Evolutionary conservation across 2,797 vertebrate genomes (phyloP), one percentile per base, ranked within the genome.

Genomic region (Diplodus sargus): DNA sequence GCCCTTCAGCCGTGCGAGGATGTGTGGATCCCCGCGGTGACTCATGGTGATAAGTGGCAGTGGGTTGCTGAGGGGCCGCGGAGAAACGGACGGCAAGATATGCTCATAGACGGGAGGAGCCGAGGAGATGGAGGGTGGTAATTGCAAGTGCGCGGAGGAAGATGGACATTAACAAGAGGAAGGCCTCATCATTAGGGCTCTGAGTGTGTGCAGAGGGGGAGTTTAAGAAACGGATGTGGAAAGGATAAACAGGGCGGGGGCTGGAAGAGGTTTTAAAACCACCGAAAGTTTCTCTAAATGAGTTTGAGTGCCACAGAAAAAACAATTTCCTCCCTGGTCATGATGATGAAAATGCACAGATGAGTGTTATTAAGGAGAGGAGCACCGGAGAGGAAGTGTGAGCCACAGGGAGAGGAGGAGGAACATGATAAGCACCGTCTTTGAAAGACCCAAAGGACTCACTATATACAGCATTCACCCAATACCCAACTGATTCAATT

Each of bases 151-250:
- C 9, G 22, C 9, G 52, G 84, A 85, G 86, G 81, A 91, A 89
- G 85, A 88, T 49, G 83, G 84, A 89, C 91, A 90, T 93, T 90
- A 91, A 88, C 56, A 65, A 89, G 82, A 89, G 87, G 80, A 89
- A 90, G 80, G 74, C 48, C 49, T 89, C 65, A 2, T 87, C 90
- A 81, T 90, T 89, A 89, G 53, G 80, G 57, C 52, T 70, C 28
- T 18, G 28, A 53, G 22, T 66, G 66, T 82, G 78, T 54, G 54
- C 2, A 39, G 20, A 70, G 56, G 75, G 75, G 78, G 74, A 78
- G 62, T 76, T 78, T 45, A 62, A 79, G 74, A 54, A 78, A 79
- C 60, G 14, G 14, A 61, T 51, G 15, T 12, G 60, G 59, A 58
- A 68, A 39, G 53, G 48, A 76, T 25, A 70, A 83, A 25, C 10